phyloP scores from a whole-genome alignment of 2,888 invertebrate species.

The Mesoligia furuncula region DNA sequence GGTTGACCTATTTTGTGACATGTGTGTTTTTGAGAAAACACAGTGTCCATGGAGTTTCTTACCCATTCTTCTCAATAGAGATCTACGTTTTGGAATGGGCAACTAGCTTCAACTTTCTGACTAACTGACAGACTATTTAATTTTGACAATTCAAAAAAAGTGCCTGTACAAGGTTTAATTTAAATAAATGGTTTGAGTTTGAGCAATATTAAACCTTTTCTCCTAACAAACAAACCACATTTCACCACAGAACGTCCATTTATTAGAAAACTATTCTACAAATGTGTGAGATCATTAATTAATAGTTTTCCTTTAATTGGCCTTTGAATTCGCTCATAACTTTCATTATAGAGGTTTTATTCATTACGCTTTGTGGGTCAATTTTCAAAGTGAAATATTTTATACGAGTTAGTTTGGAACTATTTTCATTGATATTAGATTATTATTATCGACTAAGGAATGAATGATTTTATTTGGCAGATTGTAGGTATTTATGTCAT shows the following conservation, averaged over 20 bases:
- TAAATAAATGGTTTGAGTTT: no score
- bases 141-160: no score
- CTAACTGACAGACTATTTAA: no score
- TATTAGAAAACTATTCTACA: conserved; percentile 10
- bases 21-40: neutral
- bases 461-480: neutral
- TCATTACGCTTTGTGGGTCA: neutral
- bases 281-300: conserved; percentile 16
- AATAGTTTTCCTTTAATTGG: conserved; percentile 34
- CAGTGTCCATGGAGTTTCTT: neutral
- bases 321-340: conserved; percentile 8
- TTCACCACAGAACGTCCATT: conserved; percentile 6
- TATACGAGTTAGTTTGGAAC: conserved; percentile 2
- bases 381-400: conserved; percentile 14
- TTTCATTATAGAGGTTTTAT: conserved; percentile 11
- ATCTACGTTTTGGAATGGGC: no score
- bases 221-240: neutral
- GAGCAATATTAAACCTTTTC: neutral
- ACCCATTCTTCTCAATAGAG: no score
- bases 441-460: neutral
- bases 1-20: conserved; percentile 26
- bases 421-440: neutral
- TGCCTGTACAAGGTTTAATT: no score
- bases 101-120: no score
- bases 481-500: neutral